Percentiles rank a stretch among this genome's conserved stretches.
Evolutionary conservation across 2,797 vertebrate species (phyloP).

Genomic region (Acanthurus leucopareius): DNA sequence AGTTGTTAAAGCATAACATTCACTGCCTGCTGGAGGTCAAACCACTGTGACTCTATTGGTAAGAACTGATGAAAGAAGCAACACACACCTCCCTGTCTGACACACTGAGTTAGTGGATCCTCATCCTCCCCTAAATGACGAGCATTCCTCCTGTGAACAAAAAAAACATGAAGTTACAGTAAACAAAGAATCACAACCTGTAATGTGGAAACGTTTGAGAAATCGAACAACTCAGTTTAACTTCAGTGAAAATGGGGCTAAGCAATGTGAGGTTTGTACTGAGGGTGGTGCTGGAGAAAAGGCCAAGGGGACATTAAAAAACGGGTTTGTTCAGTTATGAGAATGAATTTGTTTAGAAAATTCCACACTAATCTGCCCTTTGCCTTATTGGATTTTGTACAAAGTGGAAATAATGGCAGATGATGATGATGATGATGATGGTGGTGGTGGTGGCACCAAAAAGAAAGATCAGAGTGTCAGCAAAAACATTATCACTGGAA

Average conservation of each 20-base stretch:
- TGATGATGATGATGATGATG: neutral
- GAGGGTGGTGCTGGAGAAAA: constrained; percentile 13
- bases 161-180: constrained; percentile 11
- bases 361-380: neutral
- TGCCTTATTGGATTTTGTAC: constrained; percentile 5
- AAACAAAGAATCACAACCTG: neutral
- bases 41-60: neutral
- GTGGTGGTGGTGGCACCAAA: neutral
- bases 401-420: neutral
- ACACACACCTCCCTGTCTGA: constrained; percentile 86
- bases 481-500: constrained; percentile 7
- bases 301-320: neutral
- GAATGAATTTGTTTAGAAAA: constrained; percentile 8
- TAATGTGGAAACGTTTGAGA: neutral
- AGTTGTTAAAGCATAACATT: neutral
- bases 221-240: neutral
- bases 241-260: neutral
- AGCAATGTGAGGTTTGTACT: neutral
- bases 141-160: constrained; percentile 83
- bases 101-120: constrained; percentile 87
- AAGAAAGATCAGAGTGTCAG: constrained; percentile 2
- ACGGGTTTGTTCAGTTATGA: neutral
- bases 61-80: neutral
- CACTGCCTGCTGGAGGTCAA: neutral
- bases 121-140: constrained; percentile 85